Percentiles rank a stretch among this genome's conserved stretches.
Conservation (phyloP, 2,888 invertebrate species). For the Dendrolimus houi region DNA sequence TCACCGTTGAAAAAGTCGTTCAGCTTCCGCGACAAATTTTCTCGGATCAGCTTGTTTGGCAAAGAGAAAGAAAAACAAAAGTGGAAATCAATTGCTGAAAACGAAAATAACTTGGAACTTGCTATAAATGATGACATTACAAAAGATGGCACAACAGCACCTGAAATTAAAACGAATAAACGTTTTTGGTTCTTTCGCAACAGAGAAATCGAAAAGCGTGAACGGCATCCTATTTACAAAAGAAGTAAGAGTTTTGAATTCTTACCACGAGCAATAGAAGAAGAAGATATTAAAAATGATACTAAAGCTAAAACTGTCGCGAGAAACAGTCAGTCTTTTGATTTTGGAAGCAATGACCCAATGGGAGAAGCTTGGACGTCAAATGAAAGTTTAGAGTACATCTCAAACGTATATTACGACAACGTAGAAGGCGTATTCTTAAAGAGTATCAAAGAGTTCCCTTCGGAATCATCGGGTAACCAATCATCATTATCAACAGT, state of each 20-base stretch:
- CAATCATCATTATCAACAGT: conserved; percentile 50
- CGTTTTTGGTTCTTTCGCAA: conserved; percentile 63
- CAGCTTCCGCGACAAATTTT: conserved; percentile 60
- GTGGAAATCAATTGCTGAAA: conserved; percentile 43
- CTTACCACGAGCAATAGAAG: conserved; percentile 49
- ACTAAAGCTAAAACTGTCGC: conserved; percentile 18
- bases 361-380: conserved; percentile 53
- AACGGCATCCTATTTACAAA: conserved; percentile 40
- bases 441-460: conserved; percentile 52
- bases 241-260: conserved; percentile 69
- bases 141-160: conserved; percentile 28
- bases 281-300: conserved; percentile 27
- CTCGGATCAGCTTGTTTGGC: conserved; percentile 50
- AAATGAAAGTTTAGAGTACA: conserved; percentile 54
- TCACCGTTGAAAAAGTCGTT: conserved; percentile 60
- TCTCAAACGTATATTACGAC: conserved; percentile 53
- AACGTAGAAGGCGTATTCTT: conserved; percentile 48
- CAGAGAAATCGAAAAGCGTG: conserved; percentile 43
- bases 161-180: conserved; percentile 48
- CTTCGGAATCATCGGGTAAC: conserved; percentile 40
- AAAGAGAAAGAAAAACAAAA: conserved; percentile 49
- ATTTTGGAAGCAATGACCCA: conserved; percentile 49
- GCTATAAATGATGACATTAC: conserved; percentile 12
- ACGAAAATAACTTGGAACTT: conserved; percentile 22
- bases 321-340: conserved; percentile 41